phyloP scores from a whole-genome alignment of 30 jellyfish, hydroid and myxozoan species.

The Cassiopea andromeda region DNA sequence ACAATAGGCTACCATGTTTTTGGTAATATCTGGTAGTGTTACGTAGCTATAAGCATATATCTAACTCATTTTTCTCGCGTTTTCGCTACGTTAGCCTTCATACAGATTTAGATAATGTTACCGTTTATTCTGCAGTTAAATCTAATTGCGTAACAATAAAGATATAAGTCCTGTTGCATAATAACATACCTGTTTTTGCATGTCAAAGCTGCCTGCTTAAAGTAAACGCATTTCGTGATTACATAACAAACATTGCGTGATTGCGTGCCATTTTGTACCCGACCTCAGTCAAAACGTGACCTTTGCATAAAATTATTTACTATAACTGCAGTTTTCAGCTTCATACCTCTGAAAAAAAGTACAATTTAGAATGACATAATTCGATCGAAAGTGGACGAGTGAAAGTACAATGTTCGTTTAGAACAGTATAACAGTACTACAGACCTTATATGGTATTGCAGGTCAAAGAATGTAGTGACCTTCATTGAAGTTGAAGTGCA shows the following conservation, averaged over 20 bases:
- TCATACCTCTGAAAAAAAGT: neutral
- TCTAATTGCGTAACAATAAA: neutral
- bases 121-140: too few relatives aligned
- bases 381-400: neutral
- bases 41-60: too few relatives aligned
- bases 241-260: constrained; percentile 53
- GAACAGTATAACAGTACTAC: constrained; percentile 53
- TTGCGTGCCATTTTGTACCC: constrained; percentile 49
- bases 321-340: neutral
- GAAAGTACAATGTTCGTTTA: neutral
- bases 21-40: too few relatives aligned
- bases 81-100: too few relatives aligned
- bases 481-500: constrained; percentile 14
- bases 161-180: neutral
- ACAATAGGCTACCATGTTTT: too few relatives aligned
- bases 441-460: constrained; percentile 59
- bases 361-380: neutral
- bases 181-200: constrained; percentile 11
- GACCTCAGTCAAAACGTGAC: neutral
- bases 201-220: neutral
- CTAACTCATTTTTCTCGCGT: too few relatives aligned
- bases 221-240: constrained; percentile 37
- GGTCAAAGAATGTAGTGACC: constrained; percentile 74
- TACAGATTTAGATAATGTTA: neutral
- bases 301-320: neutral